Evolutionary conservation across 2,113 vertebrate species (phyloP).

Genomic region (Nicator chloris): DNA sequence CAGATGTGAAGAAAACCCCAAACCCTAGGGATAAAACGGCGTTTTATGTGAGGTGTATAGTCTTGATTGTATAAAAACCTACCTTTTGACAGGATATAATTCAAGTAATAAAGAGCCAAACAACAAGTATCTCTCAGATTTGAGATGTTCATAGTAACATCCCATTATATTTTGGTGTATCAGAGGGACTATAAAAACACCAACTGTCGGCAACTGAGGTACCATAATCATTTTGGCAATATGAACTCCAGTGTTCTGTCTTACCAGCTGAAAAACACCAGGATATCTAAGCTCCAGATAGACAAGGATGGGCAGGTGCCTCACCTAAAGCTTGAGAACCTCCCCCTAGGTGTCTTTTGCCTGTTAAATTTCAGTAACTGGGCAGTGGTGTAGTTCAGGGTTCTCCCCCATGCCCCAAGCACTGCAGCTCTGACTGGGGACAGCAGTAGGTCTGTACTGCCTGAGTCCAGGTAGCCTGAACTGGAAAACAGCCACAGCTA

Average conservation of each 20-base stretch:
- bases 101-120: not conserved
- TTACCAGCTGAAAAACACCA: not conserved
- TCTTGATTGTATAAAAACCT: not conserved
- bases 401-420: rapidly evolving
- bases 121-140: not conserved
- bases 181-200: not conserved
- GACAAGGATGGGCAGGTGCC: not conserved
- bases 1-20: not conserved
- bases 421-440: rapidly evolving
- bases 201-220: not conserved
- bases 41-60: not conserved
- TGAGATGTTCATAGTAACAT: not conserved
- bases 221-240: not conserved
- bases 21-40: not conserved
- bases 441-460: not conserved
- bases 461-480: not conserved
- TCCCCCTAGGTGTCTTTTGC: not conserved
- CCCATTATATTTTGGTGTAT: not conserved
- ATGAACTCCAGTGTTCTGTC: not conserved
- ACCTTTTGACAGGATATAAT: not conserved
- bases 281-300: not conserved
- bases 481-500: not conserved
- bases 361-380: not conserved
- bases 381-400: no score
- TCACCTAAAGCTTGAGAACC: not conserved